phyloP scores from a whole-genome alignment of 2,113 vertebrate genomes.

The Pomatostomus ruficeps region DNA sequence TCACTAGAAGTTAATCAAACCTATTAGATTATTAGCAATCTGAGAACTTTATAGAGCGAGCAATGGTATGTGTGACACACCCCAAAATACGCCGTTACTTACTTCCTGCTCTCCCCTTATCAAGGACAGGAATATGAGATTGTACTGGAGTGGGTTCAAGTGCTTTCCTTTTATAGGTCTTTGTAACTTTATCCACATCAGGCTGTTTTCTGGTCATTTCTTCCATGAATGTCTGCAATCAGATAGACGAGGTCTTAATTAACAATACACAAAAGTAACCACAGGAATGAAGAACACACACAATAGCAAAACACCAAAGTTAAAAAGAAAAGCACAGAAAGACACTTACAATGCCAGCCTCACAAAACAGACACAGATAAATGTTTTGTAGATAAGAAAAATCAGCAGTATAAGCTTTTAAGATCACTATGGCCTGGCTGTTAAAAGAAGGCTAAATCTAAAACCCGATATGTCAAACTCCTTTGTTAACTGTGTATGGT shows the following conservation, averaged over 20 bases:
- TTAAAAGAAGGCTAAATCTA: neutral
- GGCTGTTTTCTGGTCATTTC: slow-evolving; percentile 99
- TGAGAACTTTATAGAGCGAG: neutral
- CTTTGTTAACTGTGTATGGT: neutral
- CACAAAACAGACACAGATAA: neutral
- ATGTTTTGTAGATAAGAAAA: neutral
- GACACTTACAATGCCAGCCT: neutral
- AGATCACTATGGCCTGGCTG: neutral
- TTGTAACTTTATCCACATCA: slow-evolving; percentile 97
- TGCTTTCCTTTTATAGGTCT: slow-evolving; percentile 92
- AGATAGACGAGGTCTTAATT: neutral
- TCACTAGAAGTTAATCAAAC: neutral
- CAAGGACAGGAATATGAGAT: slow-evolving; percentile 93
- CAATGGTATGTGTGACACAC: neutral
- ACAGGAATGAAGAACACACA: neutral
- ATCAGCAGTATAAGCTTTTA: neutral
- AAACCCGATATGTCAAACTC: neutral
- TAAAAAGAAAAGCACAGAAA: neutral
- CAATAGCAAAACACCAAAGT: neutral
- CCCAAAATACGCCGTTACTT: slow-evolving; percentile 58
- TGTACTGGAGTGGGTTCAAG: slow-evolving; percentile 74
- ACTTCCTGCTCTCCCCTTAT: slow-evolving; percentile 89
- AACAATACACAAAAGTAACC: neutral
- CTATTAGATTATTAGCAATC: neutral
- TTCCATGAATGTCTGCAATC: slow-evolving; percentile 90